Percentiles rank a stretch among this genome's conserved stretches.
phyloP scores from a whole-genome alignment of 2,113 vertebrate species.

The Cyprinodon tularosa region DNA sequence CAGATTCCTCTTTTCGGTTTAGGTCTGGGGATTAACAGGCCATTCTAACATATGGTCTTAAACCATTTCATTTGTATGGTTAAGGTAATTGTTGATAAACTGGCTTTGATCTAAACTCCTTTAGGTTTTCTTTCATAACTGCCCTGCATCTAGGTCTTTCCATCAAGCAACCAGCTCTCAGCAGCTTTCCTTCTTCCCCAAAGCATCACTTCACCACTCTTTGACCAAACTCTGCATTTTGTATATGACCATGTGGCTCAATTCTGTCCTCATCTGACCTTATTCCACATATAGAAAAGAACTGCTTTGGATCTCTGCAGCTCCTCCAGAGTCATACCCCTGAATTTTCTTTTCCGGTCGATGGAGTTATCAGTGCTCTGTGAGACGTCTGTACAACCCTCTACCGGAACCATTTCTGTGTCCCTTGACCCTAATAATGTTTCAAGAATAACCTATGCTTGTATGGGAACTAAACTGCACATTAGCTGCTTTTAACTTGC shows the following conservation, averaged over 20 bases:
- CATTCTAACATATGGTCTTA: neutral
- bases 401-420: neutral
- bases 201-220: neutral
- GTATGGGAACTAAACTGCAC: neutral
- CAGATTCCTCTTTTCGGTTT: neutral
- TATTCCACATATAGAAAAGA: neutral
- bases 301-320: neutral
- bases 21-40: neutral
- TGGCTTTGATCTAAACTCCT: neutral
- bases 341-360: too few relatives aligned
- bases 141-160: neutral
- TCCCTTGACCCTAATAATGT: neutral
- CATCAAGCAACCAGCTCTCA: neutral
- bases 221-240: neutral
- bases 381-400: neutral
- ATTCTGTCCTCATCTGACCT: neutral
- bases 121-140: neutral
- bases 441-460: neutral
- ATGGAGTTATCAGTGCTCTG: too few relatives aligned
- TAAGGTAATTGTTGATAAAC: neutral
- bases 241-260: neutral
- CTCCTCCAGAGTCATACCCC: neutral
- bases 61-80: neutral
- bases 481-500: too few relatives aligned
- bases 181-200: neutral